Evolutionary conservation across 2,888 invertebrate genomes (phyloP), one percentile per base, ranked within the genome.

Genomic region (Ectemnius lituratus): DNA sequence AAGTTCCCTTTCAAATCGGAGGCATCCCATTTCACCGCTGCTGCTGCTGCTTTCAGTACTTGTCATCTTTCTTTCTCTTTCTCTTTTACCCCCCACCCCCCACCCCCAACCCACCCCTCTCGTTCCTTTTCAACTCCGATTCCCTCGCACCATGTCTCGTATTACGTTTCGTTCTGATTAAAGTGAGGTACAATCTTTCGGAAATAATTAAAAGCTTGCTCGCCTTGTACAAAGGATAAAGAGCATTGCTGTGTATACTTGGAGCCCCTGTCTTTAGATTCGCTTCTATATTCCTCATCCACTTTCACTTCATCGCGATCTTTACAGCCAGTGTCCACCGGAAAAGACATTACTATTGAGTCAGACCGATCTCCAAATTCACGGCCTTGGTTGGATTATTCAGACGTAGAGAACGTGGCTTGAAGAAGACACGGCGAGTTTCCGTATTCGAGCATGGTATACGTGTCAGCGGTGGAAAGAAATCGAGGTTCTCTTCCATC

Each of bases 351-450:
- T 70, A 74, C 76, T 79, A 79, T 79, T 70, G 37, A 59, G 62
- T 49, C 23, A 20, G 49, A 73, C 66, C 45, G 63, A 69, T 75
- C 75, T 69, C 67, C 66, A 66, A 78, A 73, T 79, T 79, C 76
- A 76, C 79, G 79, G 71, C 37, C 5, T 73, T 45, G 64, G 62
- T 58, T 79, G 27, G 62, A 79, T 79, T 73, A 79, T 79, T 79
- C 65, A 79, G 56, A 5, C 6, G 4, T 5, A 5, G 16, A 28
- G 20, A 16, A 59, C n/a, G 20, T 4, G n/a, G 62, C 18, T 8
- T 46, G 20, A 47, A 16, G 63, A 57, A 70, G 52, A 59, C 52
- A 60, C 47, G 68, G 56, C 16, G 52, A 61, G 67, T 65, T 70
- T 68, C 66, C 65, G 67, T 64, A 62, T 67, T 73, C 16, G 20